Evolutionary conservation across 1,140 invertebrate species (phyloP), one percentile per base, ranked within the genome.

Genomic region (Schlechtendalia chinensis): DNA sequence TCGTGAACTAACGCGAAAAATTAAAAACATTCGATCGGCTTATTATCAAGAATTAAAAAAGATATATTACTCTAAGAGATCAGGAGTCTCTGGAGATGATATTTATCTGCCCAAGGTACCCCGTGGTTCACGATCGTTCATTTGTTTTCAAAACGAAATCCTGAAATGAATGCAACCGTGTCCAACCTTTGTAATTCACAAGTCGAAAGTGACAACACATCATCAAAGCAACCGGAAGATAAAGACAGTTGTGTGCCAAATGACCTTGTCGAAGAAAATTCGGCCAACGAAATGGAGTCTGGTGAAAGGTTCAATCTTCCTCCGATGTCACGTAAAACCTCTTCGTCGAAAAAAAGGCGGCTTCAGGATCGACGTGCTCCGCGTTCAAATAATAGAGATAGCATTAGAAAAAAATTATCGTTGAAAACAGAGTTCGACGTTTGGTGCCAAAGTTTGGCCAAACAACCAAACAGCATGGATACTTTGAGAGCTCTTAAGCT

Each of bases 21-120:
- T 59, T 22, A 59, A 59, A 59, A 59, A 59, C 24, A 12, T 59
- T 1, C 17, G 58, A 59, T 59, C 58, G 16, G 58, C 58, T 17
- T 59, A 59, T 59, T 59, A 59, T 59, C 58, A 59, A 59, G 58
- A 59, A 59, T 59, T 59, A 59, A 59, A 22, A 59, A 59, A 59
- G 16, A 12, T 53, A 59, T 3, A 59, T 17, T 3, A 59, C 5
- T 17, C 10, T 22, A 59, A 59, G 16, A 59, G 4, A 22, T 22
- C 58, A 22, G 58, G 19, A 22, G 19, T 16, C 6, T 59, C 58
- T 59, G 58, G 17, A 17, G n/a, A 2, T 59, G 19, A 59, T 10
- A 59, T 59, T 59, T 59, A 59, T 59, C 19, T 3, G 14, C 58
- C 58, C 24, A 59, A 59, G 58, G 58, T n/a, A n/a, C 24, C 2